A percentile compares a stretch with the other conserved stretches of the same genome.
Evolutionary conservation across 2,113 vertebrate species (phyloP).

Genomic region (Corythornis vintsioides): DNA sequence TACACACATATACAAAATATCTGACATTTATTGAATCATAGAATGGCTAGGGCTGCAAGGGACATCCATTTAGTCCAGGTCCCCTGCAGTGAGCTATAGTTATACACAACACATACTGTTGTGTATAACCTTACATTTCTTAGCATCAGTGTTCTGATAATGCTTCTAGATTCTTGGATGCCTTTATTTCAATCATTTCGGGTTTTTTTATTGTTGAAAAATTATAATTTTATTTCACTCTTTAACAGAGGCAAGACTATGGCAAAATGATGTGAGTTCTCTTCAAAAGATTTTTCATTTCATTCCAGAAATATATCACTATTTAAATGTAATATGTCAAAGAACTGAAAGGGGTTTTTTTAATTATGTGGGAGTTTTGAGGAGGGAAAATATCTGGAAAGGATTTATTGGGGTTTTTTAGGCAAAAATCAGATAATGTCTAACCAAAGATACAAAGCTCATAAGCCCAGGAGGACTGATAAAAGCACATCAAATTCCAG

Average conservation of each 20-base stretch:
- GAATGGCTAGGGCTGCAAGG: no score
- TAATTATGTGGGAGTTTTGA: not conserved
- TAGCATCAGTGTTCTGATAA: not conserved
- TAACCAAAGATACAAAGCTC: no score
- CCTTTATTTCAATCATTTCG: not conserved
- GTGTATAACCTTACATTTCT: not conserved
- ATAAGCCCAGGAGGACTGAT: no score
- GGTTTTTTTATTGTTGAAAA: not conserved
- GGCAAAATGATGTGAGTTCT: not conserved
- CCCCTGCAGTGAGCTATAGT: no score
- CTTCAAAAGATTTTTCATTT: not conserved
- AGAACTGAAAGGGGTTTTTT: not conserved
- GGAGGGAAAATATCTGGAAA: not conserved
- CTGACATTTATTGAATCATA: not conserved
- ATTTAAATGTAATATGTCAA: not conserved
- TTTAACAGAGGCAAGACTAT: not conserved
- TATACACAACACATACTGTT: not conserved
- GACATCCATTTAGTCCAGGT: no score
- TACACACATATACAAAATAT: not conserved
- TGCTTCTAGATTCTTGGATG: not conserved
- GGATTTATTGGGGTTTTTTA: not conserved
- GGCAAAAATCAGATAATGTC: constrained; percentile 10
- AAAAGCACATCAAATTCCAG: no score
- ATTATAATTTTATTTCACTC: not conserved
- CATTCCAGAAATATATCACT: not conserved